Conservation (phyloP, 1,140 invertebrate species). For the Drosophila repletoides region DNA sequence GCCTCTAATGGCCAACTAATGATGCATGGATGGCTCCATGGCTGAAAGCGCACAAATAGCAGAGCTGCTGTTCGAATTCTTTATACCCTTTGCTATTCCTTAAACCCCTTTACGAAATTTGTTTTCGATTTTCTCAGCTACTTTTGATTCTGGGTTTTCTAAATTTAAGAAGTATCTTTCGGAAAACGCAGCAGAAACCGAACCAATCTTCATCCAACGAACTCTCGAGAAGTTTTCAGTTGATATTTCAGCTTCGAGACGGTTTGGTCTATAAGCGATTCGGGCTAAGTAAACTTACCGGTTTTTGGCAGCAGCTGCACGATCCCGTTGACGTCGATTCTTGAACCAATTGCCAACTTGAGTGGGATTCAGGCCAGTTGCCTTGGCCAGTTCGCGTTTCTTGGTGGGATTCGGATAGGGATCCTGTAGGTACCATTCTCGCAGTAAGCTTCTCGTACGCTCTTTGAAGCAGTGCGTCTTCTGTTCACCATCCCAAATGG, state of each 20-base stretch:
- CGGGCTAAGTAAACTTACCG: constrained; percentile 90
- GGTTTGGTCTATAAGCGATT: no score
- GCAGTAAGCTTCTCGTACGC: constrained; percentile 94
- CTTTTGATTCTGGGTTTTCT: no score
- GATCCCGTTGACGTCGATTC: constrained; percentile 97
- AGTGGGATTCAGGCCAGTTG: constrained; percentile 98
- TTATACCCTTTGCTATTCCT: no score
- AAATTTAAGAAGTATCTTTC: no score
- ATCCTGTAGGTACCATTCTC: constrained; percentile 99
- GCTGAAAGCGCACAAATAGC: no score
- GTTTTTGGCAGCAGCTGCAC: constrained; percentile 99
- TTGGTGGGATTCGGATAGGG: constrained; percentile 99
- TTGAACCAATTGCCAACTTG: constrained; percentile 99
- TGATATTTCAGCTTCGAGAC: no score
- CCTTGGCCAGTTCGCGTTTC: constrained; percentile 98
- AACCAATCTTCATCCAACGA: no score
- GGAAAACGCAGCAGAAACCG: no score
- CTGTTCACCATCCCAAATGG: constrained; percentile 99
- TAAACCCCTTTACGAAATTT: no score
- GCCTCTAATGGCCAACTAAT: constrained; percentile 44
- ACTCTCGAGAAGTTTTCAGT: no score
- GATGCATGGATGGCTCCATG: constrained; percentile 33
- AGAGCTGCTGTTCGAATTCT: no score
- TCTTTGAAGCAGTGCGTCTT: constrained; percentile 99
- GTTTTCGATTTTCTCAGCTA: no score